A percentile compares a stretch with the other conserved stretches of the same genome.
Conservation (phyloP, 2,888 invertebrate genomes). For the Lasiommata megera region DNA sequence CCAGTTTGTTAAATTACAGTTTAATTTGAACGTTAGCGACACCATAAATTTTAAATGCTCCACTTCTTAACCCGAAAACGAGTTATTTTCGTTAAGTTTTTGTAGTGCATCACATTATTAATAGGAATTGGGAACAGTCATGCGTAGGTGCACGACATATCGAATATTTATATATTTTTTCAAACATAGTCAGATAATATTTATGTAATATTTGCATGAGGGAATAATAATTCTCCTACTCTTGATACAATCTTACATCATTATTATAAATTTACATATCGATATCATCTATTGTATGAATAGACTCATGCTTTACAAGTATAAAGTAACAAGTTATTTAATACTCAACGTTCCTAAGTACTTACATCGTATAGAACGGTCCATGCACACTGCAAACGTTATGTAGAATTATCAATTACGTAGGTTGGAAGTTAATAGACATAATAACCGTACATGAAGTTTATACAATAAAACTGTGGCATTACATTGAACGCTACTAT, state of each 20-base stretch:
- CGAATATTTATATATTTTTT: too few relatives aligned
- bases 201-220: too few relatives aligned
- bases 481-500: constrained; percentile 3
- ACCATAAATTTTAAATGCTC: constrained; percentile 16
- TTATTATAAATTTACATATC: neutral
- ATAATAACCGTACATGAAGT: constrained; percentile 11
- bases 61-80: constrained; percentile 9
- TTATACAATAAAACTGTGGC: constrained; percentile 15
- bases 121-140: too few relatives aligned
- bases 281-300: constrained; percentile 10
- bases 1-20: constrained; percentile 17
- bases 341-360: constrained; percentile 10
- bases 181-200: too few relatives aligned
- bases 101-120: neutral
- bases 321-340: constrained; percentile 16
- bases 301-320: neutral
- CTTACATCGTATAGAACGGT: constrained; percentile 2
- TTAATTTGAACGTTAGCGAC: constrained; percentile 18
- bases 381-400: constrained; percentile 5
- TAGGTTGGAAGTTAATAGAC: constrained; percentile 18
- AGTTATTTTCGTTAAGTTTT: constrained; percentile 3
- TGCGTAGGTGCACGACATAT: too few relatives aligned
- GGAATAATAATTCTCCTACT: neutral
- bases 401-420: constrained; percentile 22
- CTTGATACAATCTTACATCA: neutral